Conservation (phyloP, 1,140 invertebrate genomes). For the Choristoneura fumiferana region DNA sequence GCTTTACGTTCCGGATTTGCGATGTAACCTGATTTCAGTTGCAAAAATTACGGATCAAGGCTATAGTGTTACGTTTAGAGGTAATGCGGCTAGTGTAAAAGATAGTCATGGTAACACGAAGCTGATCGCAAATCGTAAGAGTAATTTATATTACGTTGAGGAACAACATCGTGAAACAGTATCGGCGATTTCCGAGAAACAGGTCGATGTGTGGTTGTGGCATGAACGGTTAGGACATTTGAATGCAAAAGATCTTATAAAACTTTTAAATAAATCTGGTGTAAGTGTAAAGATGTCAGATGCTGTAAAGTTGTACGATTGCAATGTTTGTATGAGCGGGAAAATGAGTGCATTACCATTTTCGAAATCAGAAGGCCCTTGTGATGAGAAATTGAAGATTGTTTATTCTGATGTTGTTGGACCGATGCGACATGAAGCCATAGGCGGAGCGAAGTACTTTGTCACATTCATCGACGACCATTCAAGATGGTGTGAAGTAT, state of each 20-base stretch:
- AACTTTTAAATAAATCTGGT: background rate
- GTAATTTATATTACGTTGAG: constrained; percentile 14
- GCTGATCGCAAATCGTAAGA: background rate
- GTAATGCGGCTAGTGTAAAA: background rate
- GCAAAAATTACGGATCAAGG: constrained; percentile 10
- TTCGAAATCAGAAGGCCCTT: no score
- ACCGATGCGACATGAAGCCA: no score
- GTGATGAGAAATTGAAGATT: no score
- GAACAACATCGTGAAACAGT: background rate
- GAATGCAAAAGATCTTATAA: constrained; percentile 13
- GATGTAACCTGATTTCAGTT: constrained; percentile 8
- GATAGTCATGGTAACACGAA: background rate
- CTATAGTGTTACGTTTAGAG: background rate
- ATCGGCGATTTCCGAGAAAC: background rate
- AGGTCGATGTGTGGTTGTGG: background rate
- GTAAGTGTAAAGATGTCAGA: background rate
- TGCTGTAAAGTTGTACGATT: background rate
- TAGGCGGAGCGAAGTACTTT: no score
- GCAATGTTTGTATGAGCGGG: no score
- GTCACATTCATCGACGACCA: no score
- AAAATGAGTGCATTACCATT: no score
- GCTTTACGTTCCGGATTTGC: background rate
- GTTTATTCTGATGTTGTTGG: no score
- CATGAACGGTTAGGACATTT: constrained; percentile 23
- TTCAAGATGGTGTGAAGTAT: no score